Evolutionary conservation across 1,140 invertebrate genomes (phyloP), one percentile per base, ranked within the genome.

Genomic region (Bursaphelenchus mucronatus): DNA sequence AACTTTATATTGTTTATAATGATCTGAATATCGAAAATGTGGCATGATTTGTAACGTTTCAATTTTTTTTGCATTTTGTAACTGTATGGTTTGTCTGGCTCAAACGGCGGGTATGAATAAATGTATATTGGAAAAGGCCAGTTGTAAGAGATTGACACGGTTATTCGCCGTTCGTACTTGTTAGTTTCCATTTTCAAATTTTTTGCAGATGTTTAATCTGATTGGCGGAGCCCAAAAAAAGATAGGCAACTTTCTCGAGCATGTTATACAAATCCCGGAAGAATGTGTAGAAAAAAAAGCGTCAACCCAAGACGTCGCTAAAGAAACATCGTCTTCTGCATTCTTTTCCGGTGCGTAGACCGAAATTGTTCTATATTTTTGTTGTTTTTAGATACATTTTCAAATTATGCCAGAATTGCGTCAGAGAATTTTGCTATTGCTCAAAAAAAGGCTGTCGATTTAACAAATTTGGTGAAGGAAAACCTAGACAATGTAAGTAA

Each of bases 161-260:
- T 30, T 5, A 1, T 30, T 30, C 30, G 5, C 30, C 30, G 30
- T 30, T 30, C 30, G 30, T 30, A 30, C 30, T 30, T 30, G 1
- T 30, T 5, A 49, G 47, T 49, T 49, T 49, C 6, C 1, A n/a
- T n/a, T 49, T 49, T 6, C 47, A 3, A n/a, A 49, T n/a, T 4
- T 3, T n/a, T 49, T 49, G 17, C 41, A 44, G 41, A 59, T 59
- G 57, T 59, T 59, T 44, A 46, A 19, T 45, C 41, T 59, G 11
- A n/a, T 59, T 39, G 57, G 45, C 41, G 57, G 46, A 45, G 57
- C 57, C 13, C 57, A 59, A 39, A 59, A 59, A 44, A 59, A 59
- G 40, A 44, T 59, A n/a, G 30, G 15, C 11, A 43, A 39, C 57
- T 50, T 59, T 39, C 57, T 59, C 1, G 57, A 59, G 3, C 13